These are phyloP conservation scores for Sarcophaga variegata DNA, from an alignment of 2,888 invertebrate genomes.

Conservation along the genomic window DNA sequence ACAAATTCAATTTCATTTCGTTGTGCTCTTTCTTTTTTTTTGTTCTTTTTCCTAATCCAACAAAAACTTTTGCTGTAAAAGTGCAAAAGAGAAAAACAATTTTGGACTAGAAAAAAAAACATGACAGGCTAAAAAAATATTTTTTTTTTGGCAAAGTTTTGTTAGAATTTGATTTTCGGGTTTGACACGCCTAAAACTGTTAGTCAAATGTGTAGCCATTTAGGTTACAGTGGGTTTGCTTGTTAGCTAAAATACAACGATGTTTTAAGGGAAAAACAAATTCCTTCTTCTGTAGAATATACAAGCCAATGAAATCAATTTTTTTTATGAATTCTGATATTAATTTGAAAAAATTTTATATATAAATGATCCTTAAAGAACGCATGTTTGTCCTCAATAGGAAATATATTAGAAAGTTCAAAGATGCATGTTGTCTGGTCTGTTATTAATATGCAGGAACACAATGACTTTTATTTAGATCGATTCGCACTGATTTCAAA, in stretches of 20 bases:
- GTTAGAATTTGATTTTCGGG: background rate
- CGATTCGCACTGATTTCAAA: no score
- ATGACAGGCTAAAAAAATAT: background rate
- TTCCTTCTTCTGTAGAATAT: no score
- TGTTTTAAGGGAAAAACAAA: background rate
- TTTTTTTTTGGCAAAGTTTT: background rate
- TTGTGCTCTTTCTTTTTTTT: background rate
- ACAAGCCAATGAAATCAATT: no score
- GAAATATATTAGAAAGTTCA: no score
- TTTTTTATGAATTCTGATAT: no score
- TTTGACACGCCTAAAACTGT: background rate
- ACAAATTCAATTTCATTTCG: background rate
- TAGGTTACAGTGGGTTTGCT: background rate
- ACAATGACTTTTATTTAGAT: no score
- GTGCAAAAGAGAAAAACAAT: background rate
- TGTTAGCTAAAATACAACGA: background rate
- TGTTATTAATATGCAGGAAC: no score
- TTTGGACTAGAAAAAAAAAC: background rate
- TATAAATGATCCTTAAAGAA: no score
- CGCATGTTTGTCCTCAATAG: no score
- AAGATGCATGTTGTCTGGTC: no score
- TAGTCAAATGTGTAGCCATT: background rate
- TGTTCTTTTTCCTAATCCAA: no score
- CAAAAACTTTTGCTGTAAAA: background rate
- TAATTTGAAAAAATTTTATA: no score